Evolutionary conservation across 2,888 invertebrate genomes (phyloP).

Genomic region (Oeneis ivallda): DNA sequence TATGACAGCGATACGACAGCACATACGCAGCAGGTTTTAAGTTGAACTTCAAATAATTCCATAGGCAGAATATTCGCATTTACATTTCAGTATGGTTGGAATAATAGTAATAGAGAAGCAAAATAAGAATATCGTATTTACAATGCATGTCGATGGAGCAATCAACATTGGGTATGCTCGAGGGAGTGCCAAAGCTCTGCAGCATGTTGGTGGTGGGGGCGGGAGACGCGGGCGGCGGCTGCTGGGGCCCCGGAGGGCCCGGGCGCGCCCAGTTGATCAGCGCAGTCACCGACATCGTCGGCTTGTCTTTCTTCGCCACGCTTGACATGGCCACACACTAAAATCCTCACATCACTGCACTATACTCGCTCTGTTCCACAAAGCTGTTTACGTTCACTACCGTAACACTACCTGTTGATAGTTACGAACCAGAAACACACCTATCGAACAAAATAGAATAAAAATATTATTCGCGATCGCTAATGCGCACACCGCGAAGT

Average conservation of each 20-base stretch:
- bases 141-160: constrained; percentile 77
- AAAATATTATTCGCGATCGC: constrained; percentile 16
- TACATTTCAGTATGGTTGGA: background rate
- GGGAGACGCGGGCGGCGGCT: constrained; percentile 65
- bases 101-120: background rate
- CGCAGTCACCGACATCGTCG: constrained; percentile 92
- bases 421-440: background rate
- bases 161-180: constrained; percentile 65
- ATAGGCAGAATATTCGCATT: background rate
- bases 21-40: no score
- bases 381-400: constrained; percentile 54
- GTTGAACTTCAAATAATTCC: no score
- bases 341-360: constrained; percentile 76
- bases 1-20: no score
- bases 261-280: constrained; percentile 87
- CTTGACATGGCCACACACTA: constrained; percentile 77
- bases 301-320: constrained; percentile 92
- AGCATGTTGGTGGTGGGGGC: constrained; percentile 55
- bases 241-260: constrained; percentile 61
- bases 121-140: constrained; percentile 47
- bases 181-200: constrained; percentile 58
- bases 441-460: constrained; percentile 7
- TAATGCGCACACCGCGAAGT: constrained; percentile 32
- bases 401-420: constrained; percentile 36
- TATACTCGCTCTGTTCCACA: constrained; percentile 49